Conservation (phyloP, 1,140 invertebrate species). For the Eumeta japonica region DNA sequence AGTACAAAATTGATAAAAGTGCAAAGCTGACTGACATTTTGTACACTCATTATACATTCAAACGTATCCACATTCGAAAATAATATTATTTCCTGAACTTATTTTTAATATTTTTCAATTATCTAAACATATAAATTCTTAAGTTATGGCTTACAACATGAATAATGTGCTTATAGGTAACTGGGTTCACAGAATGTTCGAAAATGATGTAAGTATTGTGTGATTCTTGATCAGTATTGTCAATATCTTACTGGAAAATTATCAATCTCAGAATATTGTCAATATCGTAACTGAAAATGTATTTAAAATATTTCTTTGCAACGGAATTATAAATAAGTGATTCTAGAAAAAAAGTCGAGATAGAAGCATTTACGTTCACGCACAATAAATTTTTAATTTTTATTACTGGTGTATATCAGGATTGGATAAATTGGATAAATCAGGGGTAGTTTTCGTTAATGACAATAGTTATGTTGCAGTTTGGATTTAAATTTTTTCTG, state of each 20-base stretch:
- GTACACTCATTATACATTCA: neutral
- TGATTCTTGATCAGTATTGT: neutral
- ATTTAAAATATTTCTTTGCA: too few relatives aligned
- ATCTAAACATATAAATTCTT: neutral
- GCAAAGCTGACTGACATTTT: neutral
- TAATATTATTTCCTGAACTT: neutral
- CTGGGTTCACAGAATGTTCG: conserved; percentile 42
- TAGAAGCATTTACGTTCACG: too few relatives aligned
- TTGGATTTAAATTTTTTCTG: conserved; percentile 45
- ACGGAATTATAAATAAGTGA: too few relatives aligned
- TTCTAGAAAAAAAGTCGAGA: too few relatives aligned
- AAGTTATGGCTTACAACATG: conserved; percentile 16
- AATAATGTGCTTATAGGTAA: conserved; percentile 41
- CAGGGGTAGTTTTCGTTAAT: neutral
- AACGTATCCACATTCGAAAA: neutral
- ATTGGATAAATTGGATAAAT: too few relatives aligned
- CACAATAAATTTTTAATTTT: too few relatives aligned
- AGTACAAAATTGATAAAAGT: too few relatives aligned
- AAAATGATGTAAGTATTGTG: conserved; percentile 37
- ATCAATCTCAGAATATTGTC: neutral
- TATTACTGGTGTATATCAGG: too few relatives aligned
- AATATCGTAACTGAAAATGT: neutral
- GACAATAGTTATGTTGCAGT: conserved; percentile 21
- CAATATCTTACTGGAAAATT: neutral
- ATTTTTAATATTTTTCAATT: neutral